Evolutionary conservation across 2,797 vertebrate genomes (phyloP).

Genomic region (Amblyopsis hoosieri): DNA sequence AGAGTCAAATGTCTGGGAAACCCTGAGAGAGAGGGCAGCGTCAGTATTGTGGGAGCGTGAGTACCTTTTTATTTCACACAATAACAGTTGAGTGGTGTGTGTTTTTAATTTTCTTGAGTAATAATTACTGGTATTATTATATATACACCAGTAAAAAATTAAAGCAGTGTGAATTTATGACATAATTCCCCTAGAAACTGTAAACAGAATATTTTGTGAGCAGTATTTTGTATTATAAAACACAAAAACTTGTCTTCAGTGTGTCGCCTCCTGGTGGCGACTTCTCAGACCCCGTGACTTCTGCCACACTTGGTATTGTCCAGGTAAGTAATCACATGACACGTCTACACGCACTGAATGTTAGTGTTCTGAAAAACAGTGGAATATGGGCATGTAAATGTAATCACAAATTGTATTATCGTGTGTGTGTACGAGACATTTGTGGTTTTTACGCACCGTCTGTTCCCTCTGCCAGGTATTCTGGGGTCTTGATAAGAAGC

Average conservation of each 20-base stretch:
- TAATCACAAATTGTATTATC: no score
- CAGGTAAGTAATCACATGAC: slow-evolving; percentile 78
- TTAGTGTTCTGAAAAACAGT: background rate
- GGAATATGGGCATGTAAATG: no score
- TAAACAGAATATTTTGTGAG: background rate
- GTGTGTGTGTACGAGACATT: no score
- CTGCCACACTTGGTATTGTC: slow-evolving; percentile 95
- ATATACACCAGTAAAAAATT: no score
- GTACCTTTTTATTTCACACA: slow-evolving; percentile 50
- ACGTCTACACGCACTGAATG: background rate
- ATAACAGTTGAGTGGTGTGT: background rate
- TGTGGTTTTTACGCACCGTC: no score
- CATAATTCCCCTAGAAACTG: no score
- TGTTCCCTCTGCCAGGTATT: slow-evolving; percentile 80
- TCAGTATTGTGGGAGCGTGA: slow-evolving; percentile 98
- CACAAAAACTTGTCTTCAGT: slow-evolving; percentile 62
- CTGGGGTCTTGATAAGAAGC: slow-evolving; percentile 98
- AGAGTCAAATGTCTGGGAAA: slow-evolving; percentile 96
- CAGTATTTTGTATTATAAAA: slow-evolving; percentile 6
- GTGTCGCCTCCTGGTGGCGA: slow-evolving; percentile 98
- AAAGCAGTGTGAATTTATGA: no score
- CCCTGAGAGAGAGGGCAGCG: slow-evolving; percentile 94
- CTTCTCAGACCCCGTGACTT: slow-evolving; percentile 98
- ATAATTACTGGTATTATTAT: no score
- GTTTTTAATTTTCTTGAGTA: background rate